Evolutionary conservation across 1,140 invertebrate genomes (phyloP).

Genomic region (Papilio machaon): DNA sequence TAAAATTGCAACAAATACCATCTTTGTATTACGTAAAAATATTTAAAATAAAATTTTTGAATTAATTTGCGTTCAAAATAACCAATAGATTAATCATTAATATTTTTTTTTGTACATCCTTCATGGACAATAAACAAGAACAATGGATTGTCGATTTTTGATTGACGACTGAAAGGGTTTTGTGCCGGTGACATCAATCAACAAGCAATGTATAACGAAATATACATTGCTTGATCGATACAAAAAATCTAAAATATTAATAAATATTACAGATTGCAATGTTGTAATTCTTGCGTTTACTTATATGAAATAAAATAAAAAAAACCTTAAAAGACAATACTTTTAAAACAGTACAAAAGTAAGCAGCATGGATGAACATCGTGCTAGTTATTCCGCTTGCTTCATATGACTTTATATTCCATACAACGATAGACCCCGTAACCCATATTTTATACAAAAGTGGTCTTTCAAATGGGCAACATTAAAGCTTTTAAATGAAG

Average conservation of each 20-base stretch:
- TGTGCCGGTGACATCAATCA: slow-evolving; percentile 3
- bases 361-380: not conserved
- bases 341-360: not conserved
- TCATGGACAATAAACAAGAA: not conserved
- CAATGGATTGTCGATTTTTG: not conserved
- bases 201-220: slow-evolving; percentile 4
- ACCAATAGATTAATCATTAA: not conserved
- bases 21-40: no score
- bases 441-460: slow-evolving; percentile 33
- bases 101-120: not conserved
- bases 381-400: not conserved
- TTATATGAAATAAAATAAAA: not conserved
- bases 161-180: not conserved
- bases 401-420: not conserved
- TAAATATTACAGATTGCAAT: no score
- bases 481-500: slow-evolving; percentile 38
- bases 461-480: slow-evolving; percentile 27
- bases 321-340: not conserved
- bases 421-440: slow-evolving; percentile 1
- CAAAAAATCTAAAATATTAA: not conserved
- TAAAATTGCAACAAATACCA: not conserved
- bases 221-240: not conserved
- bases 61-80: not conserved
- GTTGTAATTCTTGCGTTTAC: not conserved
- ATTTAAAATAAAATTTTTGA: not conserved